Evolutionary conservation across 2,113 vertebrate species (phyloP).

Genomic region (Nematolebias whitei): DNA sequence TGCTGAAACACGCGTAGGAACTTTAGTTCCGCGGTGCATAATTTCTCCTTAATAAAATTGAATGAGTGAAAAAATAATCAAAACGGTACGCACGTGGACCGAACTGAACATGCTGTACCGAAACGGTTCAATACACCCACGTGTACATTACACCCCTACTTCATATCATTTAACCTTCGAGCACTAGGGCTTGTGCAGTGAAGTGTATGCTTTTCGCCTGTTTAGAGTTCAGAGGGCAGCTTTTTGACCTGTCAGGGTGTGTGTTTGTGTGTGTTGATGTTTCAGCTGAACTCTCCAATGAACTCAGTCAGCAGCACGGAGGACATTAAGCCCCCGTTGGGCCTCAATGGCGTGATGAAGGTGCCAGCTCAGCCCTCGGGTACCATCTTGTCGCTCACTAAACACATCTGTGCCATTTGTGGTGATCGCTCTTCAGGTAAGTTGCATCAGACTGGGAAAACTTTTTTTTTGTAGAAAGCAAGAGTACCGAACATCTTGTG

Average conservation of each 20-base stretch:
- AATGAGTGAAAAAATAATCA: no score
- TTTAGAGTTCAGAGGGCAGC: slow-evolving; percentile 24
- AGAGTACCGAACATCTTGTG: slow-evolving; percentile 9
- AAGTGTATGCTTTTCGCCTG: slow-evolving; percentile 4
- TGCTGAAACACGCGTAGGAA: no score
- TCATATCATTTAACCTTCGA: neutral
- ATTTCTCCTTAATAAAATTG: no score
- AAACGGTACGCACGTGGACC: no score
- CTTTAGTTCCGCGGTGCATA: no score
- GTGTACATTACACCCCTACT: no score
- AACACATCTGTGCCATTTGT: slow-evolving; percentile 99
- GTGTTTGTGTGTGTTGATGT: slow-evolving; percentile 71
- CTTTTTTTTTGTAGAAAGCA: slow-evolving; percentile 30
- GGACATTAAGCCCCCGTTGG: slow-evolving; percentile 96
- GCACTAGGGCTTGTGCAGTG: slow-evolving; percentile 7
- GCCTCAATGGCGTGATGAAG: slow-evolving; percentile 97
- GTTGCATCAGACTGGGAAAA: slow-evolving; percentile 15
- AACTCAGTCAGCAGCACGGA: slow-evolving; percentile 96
- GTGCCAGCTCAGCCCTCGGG: slow-evolving; percentile 91
- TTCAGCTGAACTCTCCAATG: slow-evolving; percentile 95
- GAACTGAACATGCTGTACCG: no score
- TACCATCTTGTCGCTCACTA: slow-evolving; percentile 90
- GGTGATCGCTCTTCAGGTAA: slow-evolving; percentile 98
- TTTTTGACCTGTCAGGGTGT: slow-evolving; percentile 63
- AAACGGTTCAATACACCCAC: no score